Conservation (phyloP, 2,797 vertebrate genomes). For the Lophotriccus pileatus region DNA sequence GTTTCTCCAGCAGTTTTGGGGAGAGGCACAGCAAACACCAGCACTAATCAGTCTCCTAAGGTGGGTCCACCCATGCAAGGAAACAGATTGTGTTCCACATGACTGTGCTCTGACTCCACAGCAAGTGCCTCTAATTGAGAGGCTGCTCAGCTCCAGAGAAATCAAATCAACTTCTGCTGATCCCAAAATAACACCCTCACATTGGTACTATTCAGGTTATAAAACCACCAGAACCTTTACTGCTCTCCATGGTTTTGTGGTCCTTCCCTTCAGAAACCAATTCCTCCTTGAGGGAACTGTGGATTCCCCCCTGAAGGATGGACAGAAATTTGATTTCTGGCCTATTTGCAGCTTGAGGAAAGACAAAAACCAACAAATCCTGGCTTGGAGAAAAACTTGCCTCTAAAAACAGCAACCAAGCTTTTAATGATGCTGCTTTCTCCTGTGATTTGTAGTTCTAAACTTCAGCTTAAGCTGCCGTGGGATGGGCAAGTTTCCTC, state of each 20-base stretch:
- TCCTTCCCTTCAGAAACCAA: slow-evolving; percentile 13
- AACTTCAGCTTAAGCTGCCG: neutral
- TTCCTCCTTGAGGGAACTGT: neutral
- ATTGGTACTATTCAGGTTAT: neutral
- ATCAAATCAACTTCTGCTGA: neutral
- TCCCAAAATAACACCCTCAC: neutral
- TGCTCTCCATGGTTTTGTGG: neutral
- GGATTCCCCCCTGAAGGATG: neutral
- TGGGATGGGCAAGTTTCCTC: neutral
- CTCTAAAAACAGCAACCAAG: neutral
- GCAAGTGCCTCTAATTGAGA: neutral
- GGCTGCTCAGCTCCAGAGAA: neutral
- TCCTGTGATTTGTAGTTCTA: neutral
- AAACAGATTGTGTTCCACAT: neutral
- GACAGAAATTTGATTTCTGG: neutral
- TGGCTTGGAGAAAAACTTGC: neutral
- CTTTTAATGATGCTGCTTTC: neutral
- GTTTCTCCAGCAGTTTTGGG: neutral
- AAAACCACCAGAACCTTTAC: neutral
- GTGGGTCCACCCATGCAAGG: neutral
- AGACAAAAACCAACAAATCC: slow-evolving; percentile 11
- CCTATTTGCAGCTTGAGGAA: slow-evolving; percentile 4
- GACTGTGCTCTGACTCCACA: neutral
- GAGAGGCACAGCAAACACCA: neutral
- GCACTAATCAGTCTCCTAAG: neutral